Evolutionary conservation across 2,797 vertebrate species (phyloP).

Genomic region (Diplodus puntazzo): DNA sequence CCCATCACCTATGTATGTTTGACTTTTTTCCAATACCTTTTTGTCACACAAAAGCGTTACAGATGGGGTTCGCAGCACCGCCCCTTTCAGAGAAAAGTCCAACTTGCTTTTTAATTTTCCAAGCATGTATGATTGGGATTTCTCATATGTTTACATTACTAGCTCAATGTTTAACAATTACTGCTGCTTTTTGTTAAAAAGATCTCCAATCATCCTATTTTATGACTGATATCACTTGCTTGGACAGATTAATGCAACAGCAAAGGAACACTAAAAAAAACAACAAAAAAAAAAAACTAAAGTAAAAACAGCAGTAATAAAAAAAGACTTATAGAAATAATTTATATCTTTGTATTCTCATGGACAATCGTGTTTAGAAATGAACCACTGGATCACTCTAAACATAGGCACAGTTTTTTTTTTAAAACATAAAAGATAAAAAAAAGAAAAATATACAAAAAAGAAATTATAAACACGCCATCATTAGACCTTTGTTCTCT

Average conservation of each 20-base stretch:
- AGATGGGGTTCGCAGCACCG: constrained; percentile 27
- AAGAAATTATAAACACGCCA: constrained; percentile 60
- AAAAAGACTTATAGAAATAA: constrained; percentile 77
- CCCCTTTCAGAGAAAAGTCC: constrained; percentile 55
- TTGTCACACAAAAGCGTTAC: constrained; percentile 53
- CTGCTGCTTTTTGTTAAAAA: constrained; percentile 73
- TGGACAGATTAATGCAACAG: constrained; percentile 64
- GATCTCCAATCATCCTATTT: constrained; percentile 59
- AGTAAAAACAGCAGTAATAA: constrained; percentile 69
- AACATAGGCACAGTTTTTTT: constrained; percentile 85
- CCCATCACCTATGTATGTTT: constrained; percentile 62
- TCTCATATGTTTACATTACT: constrained; percentile 72
- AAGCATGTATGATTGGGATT: constrained; percentile 73
- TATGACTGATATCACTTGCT: constrained; percentile 62
- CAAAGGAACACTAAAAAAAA: constrained; percentile 50
- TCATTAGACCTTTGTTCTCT: constrained; percentile 84
- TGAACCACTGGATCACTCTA: constrained; percentile 80
- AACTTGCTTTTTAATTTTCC: constrained; percentile 38
- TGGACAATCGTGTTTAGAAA: constrained; percentile 80
- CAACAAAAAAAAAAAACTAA: constrained; percentile 28
- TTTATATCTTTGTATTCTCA: constrained; percentile 83
- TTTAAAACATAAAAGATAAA: constrained; percentile 49
- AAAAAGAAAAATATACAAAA: constrained; percentile 44
- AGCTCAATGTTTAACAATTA: constrained; percentile 66
- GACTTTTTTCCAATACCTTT: constrained; percentile 64